Evolutionary conservation across 2,113 vertebrate genomes (phyloP), one percentile per base, ranked within the genome.

Genomic region (Euleptes europaea): DNA sequence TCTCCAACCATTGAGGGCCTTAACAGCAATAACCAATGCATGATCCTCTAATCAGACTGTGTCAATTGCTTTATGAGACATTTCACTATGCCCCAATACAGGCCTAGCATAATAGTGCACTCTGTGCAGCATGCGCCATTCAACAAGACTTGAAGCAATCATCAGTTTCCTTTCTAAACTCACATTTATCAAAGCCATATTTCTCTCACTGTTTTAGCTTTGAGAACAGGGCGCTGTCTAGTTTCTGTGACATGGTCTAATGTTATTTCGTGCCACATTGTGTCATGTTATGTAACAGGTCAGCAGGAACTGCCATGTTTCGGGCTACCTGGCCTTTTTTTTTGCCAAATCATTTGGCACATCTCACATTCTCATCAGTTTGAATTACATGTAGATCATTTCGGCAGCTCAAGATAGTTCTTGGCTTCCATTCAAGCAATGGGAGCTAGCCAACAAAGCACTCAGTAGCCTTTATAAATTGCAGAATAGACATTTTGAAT

Each of bases 341-440:
- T 87, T 89, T 94, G 95, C 96, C 96, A 97, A 94, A 91, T 88
- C 71, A 54, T 95, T 95, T 95, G 95, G 95, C 96, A 90, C 91
- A 89, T 92, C 88, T 95, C 84, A 14, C 40, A 76, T 85, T 94
- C 90, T 95, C 95, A 95, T 96, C 95, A 93, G 78, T 95, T 95
- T 95, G 90, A 96, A 95, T 96, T 95, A 96, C 94, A 94, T 93
- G 86, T 91, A 94, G 92, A 96, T 95, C 93, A 95, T 95, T 95
- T 95, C 90, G 93, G 84, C 57, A 94, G 92, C 94, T 92, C 91
- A 80, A 92, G 83, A 94, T 90, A 94, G 96, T 95, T 94, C 95
- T 88, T 96, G 96, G 95, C 93, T 92, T 86, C 78, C 54, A 70
- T 88, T 95, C 90, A 93, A 80, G 88, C 83, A 85, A 89, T 75